A percentile compares a stretch with the other conserved stretches of the same genome.
These are phyloP conservation scores for Monodelphis domestica DNA, from an alignment of 2,797 vertebrate genomes.

Conservation along the genomic window DNA sequence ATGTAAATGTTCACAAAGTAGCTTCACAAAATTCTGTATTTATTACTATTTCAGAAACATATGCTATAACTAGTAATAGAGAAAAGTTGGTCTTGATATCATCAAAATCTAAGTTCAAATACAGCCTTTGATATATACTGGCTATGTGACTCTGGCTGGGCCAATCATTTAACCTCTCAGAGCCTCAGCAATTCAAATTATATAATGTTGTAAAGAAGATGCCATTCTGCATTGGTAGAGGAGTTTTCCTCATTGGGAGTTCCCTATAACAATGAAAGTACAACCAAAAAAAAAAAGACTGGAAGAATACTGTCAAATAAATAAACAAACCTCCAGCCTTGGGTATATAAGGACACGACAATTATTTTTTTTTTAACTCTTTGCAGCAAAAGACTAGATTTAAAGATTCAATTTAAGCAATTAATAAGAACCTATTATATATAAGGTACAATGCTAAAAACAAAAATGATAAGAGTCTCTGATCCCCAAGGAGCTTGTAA, in stretches of 20 bases:
- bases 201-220: not conserved
- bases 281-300: not conserved
- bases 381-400: not conserved
- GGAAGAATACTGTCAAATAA: no score
- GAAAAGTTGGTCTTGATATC: not conserved
- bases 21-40: slow-evolving; percentile 31
- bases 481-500: not conserved
- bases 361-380: no score
- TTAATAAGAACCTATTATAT: no score
- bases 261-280: not conserved
- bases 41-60: slow-evolving; percentile 31
- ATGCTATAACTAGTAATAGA: not conserved
- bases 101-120: not conserved
- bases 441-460: no score
- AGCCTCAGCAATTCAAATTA: not conserved
- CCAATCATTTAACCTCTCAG: not conserved
- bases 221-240: not conserved
- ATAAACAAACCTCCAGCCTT: no score
- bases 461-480: no score
- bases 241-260: not conserved
- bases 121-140: not conserved
- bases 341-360: no score
- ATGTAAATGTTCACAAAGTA: slow-evolving; percentile 25
- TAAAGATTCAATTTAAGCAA: not conserved
- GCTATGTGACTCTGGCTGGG: not conserved